Conservation (phyloP, 2,113 vertebrate genomes). For the Chaetops frenatus region DNA sequence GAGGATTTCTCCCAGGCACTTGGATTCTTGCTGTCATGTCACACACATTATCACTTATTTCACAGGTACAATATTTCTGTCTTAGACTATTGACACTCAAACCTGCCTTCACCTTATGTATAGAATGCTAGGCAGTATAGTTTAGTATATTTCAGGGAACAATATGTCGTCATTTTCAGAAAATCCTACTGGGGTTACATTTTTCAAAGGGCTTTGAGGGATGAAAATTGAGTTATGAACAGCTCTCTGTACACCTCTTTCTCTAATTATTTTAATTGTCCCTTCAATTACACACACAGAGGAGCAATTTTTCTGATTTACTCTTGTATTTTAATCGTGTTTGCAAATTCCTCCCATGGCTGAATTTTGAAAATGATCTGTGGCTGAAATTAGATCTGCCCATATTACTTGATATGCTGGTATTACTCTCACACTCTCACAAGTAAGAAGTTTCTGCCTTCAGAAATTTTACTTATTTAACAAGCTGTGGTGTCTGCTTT, state of each 20-base stretch:
- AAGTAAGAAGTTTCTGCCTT: background rate
- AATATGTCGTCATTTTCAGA: background rate
- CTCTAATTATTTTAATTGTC: conserved; percentile 16
- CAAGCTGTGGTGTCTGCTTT: background rate
- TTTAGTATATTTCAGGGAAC: background rate
- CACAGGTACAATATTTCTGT: background rate
- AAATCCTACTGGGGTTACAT: background rate
- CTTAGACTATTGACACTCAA: background rate
- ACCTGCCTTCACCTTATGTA: background rate
- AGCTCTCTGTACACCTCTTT: background rate
- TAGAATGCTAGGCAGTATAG: background rate
- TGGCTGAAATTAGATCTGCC: background rate
- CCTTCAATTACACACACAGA: background rate
- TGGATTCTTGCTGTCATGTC: background rate
- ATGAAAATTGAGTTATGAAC: background rate
- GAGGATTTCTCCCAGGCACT: background rate
- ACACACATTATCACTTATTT: background rate
- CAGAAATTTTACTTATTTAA: background rate
- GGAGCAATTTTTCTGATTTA: background rate
- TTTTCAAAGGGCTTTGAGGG: background rate
- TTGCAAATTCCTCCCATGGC: background rate
- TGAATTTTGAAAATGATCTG: background rate
- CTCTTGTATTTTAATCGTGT: background rate
- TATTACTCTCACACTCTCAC: background rate
- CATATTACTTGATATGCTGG: background rate